phyloP scores from a whole-genome alignment of 2,888 invertebrate species.

The Opisthograptis luteolata region DNA sequence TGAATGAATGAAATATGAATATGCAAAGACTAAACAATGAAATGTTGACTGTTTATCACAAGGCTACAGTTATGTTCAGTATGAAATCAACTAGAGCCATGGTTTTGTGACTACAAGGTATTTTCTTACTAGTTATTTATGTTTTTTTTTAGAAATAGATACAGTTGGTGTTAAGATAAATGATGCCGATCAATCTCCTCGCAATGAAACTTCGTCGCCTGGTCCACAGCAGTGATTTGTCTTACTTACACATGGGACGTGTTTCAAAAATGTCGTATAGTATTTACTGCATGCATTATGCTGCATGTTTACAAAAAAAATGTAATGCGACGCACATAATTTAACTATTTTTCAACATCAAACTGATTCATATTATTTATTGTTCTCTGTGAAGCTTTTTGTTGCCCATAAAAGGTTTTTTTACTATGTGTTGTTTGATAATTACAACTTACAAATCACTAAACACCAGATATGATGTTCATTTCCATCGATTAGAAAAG shows the following conservation, averaged over 20 bases:
- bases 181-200: conserved; percentile 47
- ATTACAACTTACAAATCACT: too few relatives aligned
- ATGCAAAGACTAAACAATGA: not conserved
- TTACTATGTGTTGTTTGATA: too few relatives aligned
- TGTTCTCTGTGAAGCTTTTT: too few relatives aligned
- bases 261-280: conserved; percentile 40
- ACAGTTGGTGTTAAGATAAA: conserved; percentile 39
- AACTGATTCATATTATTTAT: too few relatives aligned
- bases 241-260: conserved; percentile 46
- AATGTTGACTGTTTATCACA: conserved; percentile 16
- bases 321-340: too few relatives aligned
- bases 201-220: conserved; percentile 42
- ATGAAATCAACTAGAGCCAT: conserved; percentile 14
- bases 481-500: too few relatives aligned
- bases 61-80: not conserved
- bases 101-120: not conserved
- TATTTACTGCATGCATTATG: conserved; percentile 43
- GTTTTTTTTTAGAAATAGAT: conserved; percentile 29
- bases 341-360: too few relatives aligned
- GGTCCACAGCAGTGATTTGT: conserved; percentile 45
- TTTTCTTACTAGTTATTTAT: conserved; percentile 15
- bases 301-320: too few relatives aligned
- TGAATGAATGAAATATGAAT: too few relatives aligned
- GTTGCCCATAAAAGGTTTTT: too few relatives aligned
- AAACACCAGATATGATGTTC: too few relatives aligned